A percentile compares a stretch with the other conserved stretches of the same genome.
Evolutionary conservation across 2,797 vertebrate genomes (phyloP).

Genomic region (Labeo calbasu): DNA sequence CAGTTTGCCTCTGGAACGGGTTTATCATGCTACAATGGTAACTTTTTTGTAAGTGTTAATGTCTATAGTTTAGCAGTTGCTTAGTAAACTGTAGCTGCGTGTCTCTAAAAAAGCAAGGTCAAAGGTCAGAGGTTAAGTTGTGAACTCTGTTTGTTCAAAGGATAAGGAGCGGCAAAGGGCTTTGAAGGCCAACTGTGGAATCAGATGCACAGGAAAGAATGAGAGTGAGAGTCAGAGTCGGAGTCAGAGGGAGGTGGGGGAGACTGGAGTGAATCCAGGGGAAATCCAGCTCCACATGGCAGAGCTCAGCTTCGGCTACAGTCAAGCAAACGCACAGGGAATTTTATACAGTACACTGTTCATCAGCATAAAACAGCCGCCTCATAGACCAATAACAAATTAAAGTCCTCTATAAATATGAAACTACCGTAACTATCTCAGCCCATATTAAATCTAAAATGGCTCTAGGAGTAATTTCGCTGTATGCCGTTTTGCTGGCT

Average conservation of each 20-base stretch:
- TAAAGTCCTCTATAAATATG: conserved; percentile 45
- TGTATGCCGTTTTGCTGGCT: conserved; percentile 52
- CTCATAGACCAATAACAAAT: conserved; percentile 35
- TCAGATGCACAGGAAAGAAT: conserved; percentile 62
- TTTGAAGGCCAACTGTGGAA: conserved; percentile 53
- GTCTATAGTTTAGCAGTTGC: background rate
- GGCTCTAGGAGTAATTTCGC: conserved; percentile 43
- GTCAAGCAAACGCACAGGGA: conserved; percentile 37
- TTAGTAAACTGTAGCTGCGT: conserved; percentile 27
- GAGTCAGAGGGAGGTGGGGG: conserved; percentile 61
- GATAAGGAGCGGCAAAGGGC: conserved; percentile 44
- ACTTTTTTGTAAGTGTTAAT: background rate
- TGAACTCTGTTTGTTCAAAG: conserved; percentile 24
- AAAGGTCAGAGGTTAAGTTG: conserved; percentile 49
- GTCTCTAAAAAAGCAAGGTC: conserved; percentile 41
- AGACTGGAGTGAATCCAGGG: conserved; percentile 80
- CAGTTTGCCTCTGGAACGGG: background rate
- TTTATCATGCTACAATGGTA: background rate
- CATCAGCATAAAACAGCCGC: conserved; percentile 35
- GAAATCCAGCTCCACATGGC: conserved; percentile 82
- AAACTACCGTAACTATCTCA: conserved; percentile 21
- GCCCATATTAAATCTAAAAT: conserved; percentile 35
- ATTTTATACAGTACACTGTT: conserved; percentile 47
- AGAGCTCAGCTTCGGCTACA: conserved; percentile 70
- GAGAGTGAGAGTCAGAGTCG: conserved; percentile 61